Evolutionary conservation across 2,888 invertebrate species (phyloP).

Genomic region (Pachycephus smyrnensis): DNA sequence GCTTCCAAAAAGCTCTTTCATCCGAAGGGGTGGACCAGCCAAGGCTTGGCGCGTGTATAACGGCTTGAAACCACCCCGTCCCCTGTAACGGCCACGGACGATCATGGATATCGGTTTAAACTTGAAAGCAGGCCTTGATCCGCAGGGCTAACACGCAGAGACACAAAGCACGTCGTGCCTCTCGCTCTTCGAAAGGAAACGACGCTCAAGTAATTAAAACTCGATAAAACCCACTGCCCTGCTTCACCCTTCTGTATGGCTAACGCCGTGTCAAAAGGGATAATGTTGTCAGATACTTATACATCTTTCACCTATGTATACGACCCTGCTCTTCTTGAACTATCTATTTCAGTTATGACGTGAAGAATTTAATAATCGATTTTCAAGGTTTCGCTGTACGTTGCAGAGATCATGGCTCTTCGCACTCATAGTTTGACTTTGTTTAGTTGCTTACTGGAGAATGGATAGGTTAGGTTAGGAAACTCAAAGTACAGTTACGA

Average conservation of each 20-base stretch:
- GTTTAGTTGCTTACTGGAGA: too few species aligned
- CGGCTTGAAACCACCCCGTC: not conserved
- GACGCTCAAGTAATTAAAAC: slow-evolving; percentile 61
- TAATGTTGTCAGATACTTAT: too few species aligned
- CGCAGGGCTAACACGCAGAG: not conserved
- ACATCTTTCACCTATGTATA: too few species aligned
- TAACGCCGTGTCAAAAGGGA: too few species aligned
- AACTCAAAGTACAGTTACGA: too few species aligned
- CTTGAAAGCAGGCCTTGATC: slow-evolving; percentile 34
- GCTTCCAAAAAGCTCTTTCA: not conserved
- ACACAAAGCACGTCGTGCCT: slow-evolving; percentile 23
- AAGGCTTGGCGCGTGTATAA: not conserved
- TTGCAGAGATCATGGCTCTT: too few species aligned
- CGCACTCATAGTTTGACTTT: too few species aligned
- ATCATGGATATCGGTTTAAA: slow-evolving; percentile 35
- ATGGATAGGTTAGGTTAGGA: too few species aligned
- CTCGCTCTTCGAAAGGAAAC: slow-evolving; percentile 46
- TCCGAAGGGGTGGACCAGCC: not conserved
- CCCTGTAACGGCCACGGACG: slow-evolving; percentile 11
- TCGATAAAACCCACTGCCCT: slow-evolving; percentile 60
- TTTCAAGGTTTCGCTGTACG: too few species aligned
- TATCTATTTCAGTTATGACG: too few species aligned
- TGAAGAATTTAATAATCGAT: too few species aligned
- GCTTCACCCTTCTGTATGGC: slow-evolving; percentile 29
- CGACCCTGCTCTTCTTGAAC: too few species aligned